Evolutionary conservation across 2,797 vertebrate species (phyloP), one percentile per base, ranked within the genome.

Genomic region (Sebastes minor): DNA sequence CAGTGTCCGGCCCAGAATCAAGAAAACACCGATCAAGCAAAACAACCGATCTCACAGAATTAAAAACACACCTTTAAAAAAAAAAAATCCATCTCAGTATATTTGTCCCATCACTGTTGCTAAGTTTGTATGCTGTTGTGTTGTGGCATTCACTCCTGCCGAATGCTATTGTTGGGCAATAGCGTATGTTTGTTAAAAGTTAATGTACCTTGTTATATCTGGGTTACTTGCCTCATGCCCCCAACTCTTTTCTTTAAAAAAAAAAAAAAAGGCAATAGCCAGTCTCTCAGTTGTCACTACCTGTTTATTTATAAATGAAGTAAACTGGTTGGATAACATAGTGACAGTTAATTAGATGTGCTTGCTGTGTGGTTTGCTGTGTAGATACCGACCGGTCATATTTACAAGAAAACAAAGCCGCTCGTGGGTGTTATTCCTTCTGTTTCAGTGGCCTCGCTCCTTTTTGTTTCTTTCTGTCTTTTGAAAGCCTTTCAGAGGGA

Each of bases 121-220:
- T 95, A 95, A 95, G 95, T 97, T 97, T 97, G 97, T 96, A 97
- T 97, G 95, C 96, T 97, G 94, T 97, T 95, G 96, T 98, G 95
- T 96, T 95, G 96, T 97, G 97, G 96, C 96, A 95, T 95, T 96
- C 92, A 95, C 95, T 92, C 95, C 95, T 94, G 93, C 95, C 91
- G 93, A 97, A 95, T 95, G 96, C 96, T 95, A 86, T 93, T 92
- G 88, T 96, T 93, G 95, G 96, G 95, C 94, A 95, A 92, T 94
- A 94, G 95, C 87, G 78, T 94, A 94, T 93, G 94, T 96, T 95
- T 93, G 94, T 95, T 94, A 90, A 97, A 97, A 96, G 95, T 96
- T 96, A 95, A 95, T 95, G 94, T 95, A 95, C 92, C 91, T 93
- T 94, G 92, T 95, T 93, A 93, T 93, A 92, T 90, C 89, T 89